Conservation (phyloP, 2,888 invertebrate species). For the Stenurella melanura region DNA sequence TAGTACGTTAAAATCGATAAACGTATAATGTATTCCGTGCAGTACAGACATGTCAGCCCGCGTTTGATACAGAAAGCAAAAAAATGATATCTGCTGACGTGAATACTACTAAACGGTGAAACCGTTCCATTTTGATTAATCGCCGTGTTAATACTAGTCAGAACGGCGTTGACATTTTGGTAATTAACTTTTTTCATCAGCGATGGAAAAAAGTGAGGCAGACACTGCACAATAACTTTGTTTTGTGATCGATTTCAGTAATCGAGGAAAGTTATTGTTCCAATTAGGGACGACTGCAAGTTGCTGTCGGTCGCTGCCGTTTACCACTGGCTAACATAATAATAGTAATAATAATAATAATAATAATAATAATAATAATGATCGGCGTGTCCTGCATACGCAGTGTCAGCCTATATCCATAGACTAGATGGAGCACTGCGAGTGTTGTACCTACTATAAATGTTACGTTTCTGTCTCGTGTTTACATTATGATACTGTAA, state of each 20-base stretch:
- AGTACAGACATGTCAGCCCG: not conserved
- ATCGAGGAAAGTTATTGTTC: too few species aligned
- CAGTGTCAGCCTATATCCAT: too few species aligned
- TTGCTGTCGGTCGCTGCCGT: too few species aligned
- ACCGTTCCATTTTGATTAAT: constrained; percentile 14
- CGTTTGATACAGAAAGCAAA: not conserved
- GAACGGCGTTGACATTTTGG: constrained; percentile 5
- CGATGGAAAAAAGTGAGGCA: not conserved
- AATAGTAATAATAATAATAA: too few species aligned
- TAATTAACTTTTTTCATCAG: constrained; percentile 14
- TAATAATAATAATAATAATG: too few species aligned
- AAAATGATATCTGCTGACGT: not conserved
- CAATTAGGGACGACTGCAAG: too few species aligned
- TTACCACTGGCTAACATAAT: too few species aligned
- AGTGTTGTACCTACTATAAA: too few species aligned
- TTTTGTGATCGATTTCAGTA: not conserved
- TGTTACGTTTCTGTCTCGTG: too few species aligned
- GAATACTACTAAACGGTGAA: not conserved
- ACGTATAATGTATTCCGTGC: constrained; percentile 7
- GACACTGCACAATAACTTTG: not conserved
- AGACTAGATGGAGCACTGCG: too few species aligned
- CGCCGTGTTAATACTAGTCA: constrained; percentile 7
- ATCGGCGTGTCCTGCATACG: too few species aligned
- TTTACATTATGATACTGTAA: too few species aligned
- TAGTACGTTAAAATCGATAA: constrained; percentile 4